These are phyloP conservation scores for Callaeas wilsoni DNA, from an alignment of 2,113 vertebrate genomes.

Conservation along the genomic window DNA sequence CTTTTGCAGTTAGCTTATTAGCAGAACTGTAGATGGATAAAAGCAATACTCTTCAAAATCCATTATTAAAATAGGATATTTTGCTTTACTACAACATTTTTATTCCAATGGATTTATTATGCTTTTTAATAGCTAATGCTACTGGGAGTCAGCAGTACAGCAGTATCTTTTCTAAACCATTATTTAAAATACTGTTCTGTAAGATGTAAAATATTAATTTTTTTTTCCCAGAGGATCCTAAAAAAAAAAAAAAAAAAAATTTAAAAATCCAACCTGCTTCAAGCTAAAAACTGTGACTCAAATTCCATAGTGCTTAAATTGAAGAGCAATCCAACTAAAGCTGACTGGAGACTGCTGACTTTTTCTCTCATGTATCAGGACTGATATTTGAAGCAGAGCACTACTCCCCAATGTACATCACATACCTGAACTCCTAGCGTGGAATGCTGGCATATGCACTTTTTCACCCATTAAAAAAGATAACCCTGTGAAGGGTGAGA, in stretches of 20 bases:
- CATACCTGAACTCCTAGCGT: not conserved
- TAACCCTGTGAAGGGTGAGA: constrained; percentile 17
- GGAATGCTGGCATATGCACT: constrained; percentile 57
- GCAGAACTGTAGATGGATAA: constrained; percentile 22
- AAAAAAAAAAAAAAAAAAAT: not conserved
- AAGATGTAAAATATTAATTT: constrained; percentile 29
- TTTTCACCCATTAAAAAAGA: constrained; percentile 49
- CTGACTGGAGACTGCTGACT: constrained; percentile 2
- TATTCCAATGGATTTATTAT: constrained; percentile 23
- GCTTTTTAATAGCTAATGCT: constrained; percentile 39
- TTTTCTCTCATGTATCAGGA: not conserved
- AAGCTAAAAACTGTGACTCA: constrained; percentile 22
- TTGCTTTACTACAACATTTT: constrained; percentile 8
- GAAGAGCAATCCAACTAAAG: not conserved
- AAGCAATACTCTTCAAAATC: constrained; percentile 32
- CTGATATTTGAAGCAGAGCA: not conserved
- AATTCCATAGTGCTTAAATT: not conserved
- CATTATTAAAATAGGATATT: constrained; percentile 31
- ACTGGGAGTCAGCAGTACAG: not conserved
- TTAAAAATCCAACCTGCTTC: not conserved
- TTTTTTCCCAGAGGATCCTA: not conserved
- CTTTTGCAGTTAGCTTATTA: constrained; percentile 35
- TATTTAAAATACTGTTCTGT: constrained; percentile 48
- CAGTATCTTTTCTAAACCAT: constrained; percentile 25
- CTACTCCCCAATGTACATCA: constrained; percentile 1